These are phyloP conservation scores for Procambarus clarkii DNA, from an alignment of 1,140 invertebrate genomes.

Conservation along the genomic window DNA sequence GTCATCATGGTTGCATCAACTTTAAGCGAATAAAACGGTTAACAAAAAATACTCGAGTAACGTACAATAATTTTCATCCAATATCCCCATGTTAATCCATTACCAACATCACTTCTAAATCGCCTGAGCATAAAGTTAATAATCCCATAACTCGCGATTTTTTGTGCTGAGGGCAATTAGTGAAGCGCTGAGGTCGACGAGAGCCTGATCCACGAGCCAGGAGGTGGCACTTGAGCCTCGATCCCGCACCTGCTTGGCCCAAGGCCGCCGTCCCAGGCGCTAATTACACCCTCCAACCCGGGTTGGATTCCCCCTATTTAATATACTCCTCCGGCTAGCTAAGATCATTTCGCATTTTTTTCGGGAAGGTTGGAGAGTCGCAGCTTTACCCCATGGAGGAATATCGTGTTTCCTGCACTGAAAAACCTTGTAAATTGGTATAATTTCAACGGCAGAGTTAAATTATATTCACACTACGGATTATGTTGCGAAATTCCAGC, in stretches of 20 bases:
- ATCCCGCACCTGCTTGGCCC: not conserved
- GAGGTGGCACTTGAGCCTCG: not conserved
- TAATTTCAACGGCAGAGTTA: no score
- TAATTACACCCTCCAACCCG: not conserved
- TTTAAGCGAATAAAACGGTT: not conserved
- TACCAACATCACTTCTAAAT: conserved; percentile 5
- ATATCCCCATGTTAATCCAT: conserved; percentile 10
- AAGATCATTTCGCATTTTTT: no score
- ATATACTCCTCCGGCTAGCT: not conserved
- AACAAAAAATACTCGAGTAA: not conserved
- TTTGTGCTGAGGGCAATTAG: not conserved
- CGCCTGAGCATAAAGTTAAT: conserved; percentile 2
- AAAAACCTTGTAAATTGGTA: no score
- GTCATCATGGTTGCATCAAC: not conserved
- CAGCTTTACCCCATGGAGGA: no score
- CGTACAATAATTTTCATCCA: not conserved
- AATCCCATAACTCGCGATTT: not conserved
- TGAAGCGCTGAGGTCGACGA: not conserved
- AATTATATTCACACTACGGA: no score
- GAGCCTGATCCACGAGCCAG: not conserved
- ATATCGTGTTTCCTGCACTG: no score
- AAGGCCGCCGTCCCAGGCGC: not conserved
- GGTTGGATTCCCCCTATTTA: not conserved
- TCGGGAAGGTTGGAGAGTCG: no score
- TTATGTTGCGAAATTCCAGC: no score